A percentile compares a stretch with the other conserved stretches of the same genome.
phyloP scores from a whole-genome alignment of 1,140 invertebrate genomes.

The Drosophila biarmipes region DNA sequence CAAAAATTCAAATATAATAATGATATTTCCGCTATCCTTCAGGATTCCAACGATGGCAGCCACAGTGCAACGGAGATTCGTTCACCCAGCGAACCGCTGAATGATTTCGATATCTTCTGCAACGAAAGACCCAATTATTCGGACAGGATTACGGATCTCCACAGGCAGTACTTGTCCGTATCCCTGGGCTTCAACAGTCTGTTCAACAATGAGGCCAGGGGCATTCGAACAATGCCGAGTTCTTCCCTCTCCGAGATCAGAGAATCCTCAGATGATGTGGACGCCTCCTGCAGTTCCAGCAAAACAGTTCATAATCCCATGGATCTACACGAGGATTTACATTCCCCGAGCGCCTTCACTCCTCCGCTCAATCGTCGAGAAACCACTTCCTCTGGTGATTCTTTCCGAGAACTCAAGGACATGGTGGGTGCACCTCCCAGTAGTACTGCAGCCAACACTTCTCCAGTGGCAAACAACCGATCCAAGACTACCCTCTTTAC shows the following conservation, averaged over 20 bases:
- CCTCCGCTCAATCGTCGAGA: constrained; percentile 40
- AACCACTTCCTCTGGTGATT: constrained; percentile 1
- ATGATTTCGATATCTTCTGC: constrained; percentile 73
- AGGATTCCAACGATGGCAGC: constrained; percentile 55
- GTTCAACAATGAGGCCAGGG: constrained; percentile 56
- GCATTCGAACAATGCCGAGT: neutral
- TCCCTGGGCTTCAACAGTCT: constrained; percentile 79
- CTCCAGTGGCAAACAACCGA: constrained; percentile 29
- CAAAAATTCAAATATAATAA: neutral
- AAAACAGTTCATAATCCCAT: constrained; percentile 14
- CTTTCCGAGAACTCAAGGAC: constrained; percentile 53
- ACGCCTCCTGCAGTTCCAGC: constrained; percentile 54
- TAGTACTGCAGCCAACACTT: constrained; percentile 4
- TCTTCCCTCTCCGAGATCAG: constrained; percentile 10
- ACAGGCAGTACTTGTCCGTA: constrained; percentile 78
- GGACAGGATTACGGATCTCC: constrained; percentile 80
- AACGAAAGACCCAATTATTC: constrained; percentile 72
- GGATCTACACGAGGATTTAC: constrained; percentile 57
- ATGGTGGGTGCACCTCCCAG: neutral
- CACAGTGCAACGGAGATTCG: constrained; percentile 33
- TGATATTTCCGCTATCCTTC: neutral
- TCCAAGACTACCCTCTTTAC: constrained; percentile 69
- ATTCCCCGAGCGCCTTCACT: constrained; percentile 71
- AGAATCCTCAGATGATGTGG: constrained; percentile 35
- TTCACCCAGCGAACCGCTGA: constrained; percentile 41